Evolutionary conservation across 2,113 vertebrate genomes (phyloP), one percentile per base, ranked within the genome.

Genomic region (Xenus cinereus): DNA sequence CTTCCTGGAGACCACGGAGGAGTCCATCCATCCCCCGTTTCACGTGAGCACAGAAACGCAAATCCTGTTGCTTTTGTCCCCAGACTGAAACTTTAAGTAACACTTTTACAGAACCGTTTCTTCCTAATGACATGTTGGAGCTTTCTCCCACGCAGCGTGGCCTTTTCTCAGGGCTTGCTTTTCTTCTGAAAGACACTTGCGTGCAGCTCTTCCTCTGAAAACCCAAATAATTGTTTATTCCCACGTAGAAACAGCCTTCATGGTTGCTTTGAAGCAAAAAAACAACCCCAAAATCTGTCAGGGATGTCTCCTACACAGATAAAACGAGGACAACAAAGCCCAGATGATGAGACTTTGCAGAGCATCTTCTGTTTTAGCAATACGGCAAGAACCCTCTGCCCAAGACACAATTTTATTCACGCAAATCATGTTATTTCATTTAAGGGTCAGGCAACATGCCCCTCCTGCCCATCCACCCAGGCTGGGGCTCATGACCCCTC

Each of bases 391-490:
- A 46, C 23, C 59, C 19, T 14, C 64, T 33, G 21, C 45, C 26
- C 12, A 27, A 45, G 51, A 51, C 24, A 3, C 15, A 21, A 2
- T 35, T 67, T 71, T 66, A 84, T 54, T 74, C 46, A 30, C 6
- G 13, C 27, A 68, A 82, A 35, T 14, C 12, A 17, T 1, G 7
- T 33, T 32, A 28, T 50, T 88, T 84, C 53, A 59, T 64, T 71
- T 21, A 35, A 33, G 26, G 28, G 41, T 7, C 19, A 24, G 1
- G 7, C 22, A 22, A 37, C 7, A 1, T 3, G 3, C 8, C 17
- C 21, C 41, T 75, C 63, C 69, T 69, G 62, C 54, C 32, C 77
- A 13, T 12, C 75, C 53, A 24, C 35, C 35, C 64, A 16, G 5
- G 24, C 6, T 43, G 50, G 80, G 57, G 35, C 35, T 84, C 56